These are phyloP conservation scores for Sminthurinus aureus DNA, from an alignment of 2,888 invertebrate genomes.

Conservation along the genomic window DNA sequence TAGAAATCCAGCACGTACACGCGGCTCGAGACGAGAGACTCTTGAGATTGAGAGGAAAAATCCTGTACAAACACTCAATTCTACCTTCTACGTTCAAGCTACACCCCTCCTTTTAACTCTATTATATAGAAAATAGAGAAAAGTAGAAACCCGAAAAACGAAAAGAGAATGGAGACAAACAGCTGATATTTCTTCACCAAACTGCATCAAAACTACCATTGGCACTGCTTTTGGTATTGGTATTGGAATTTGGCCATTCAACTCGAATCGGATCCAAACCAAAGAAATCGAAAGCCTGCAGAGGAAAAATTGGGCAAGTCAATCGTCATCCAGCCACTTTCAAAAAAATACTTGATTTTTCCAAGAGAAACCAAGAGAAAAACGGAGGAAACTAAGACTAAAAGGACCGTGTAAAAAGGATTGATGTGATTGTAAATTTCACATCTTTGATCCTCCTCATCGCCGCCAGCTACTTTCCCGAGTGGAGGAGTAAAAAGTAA, in stretches of 20 bases:
- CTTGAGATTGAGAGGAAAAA: not conserved
- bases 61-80: slow-evolving; percentile 4
- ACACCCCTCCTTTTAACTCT: not conserved
- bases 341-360: no score
- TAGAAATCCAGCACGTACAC: slow-evolving; percentile 2
- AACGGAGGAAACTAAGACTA: not conserved
- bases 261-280: not conserved
- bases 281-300: not conserved
- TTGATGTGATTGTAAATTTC: not conserved
- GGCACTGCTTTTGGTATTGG: not conserved
- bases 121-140: not conserved
- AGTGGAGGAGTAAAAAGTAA: not conserved
- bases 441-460: slow-evolving; percentile 12
- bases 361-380: no score
- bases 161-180: not conserved
- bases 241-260: not conserved
- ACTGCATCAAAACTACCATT: not conserved
- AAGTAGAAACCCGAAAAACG: not conserved
- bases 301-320: not conserved
- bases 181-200: not conserved
- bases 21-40: not conserved
- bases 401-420: not conserved
- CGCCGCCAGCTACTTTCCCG: not conserved
- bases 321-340: not conserved
- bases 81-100: not conserved